Percentiles rank a stretch among this genome's conserved stretches.
Conservation (phyloP, 1,140 invertebrate species). For the Bombus sylvicola region DNA sequence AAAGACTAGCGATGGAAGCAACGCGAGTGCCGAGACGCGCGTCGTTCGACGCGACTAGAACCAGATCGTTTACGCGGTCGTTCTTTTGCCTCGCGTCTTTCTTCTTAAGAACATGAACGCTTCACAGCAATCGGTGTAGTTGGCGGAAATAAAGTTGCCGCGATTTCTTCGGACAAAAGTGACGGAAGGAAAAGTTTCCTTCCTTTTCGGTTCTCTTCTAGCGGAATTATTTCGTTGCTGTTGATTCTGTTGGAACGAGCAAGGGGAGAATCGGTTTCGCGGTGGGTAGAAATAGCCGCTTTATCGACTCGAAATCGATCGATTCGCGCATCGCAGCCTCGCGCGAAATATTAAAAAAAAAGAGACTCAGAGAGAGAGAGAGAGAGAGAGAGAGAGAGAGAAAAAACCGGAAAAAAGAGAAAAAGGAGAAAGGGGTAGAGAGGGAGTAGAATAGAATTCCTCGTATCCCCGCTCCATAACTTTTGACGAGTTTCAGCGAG, state of each 20-base stretch:
- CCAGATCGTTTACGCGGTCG: too few species aligned
- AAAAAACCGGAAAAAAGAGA: conserved; percentile 21
- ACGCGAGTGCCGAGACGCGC: too few species aligned
- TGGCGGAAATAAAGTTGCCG: conserved; percentile 3
- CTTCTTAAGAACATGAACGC: too few species aligned
- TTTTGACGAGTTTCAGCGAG: conserved; percentile 79
- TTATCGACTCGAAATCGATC: conserved; percentile 67
- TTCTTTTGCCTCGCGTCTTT: not conserved
- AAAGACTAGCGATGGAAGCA: too few species aligned
- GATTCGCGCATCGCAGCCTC: conserved; percentile 60
- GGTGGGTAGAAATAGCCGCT: conserved; percentile 56
- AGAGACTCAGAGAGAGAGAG: conserved; percentile 39
- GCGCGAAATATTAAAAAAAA: conserved; percentile 64
- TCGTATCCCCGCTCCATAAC: conserved; percentile 74
- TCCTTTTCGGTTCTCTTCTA: too few species aligned
- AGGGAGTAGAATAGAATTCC: conserved; percentile 64
- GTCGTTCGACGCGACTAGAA: too few species aligned
- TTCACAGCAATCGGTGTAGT: too few species aligned
- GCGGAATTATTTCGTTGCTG: conserved; percentile 33
- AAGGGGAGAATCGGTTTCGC: conserved; percentile 50
- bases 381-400: conserved; percentile 30
- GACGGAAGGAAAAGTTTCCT: not conserved
- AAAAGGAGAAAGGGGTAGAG: conserved; percentile 4
- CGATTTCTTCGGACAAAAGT: conserved; percentile 16
- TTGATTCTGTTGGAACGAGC: conserved; percentile 5